A percentile compares a stretch with the other conserved stretches of the same genome.
phyloP scores from a whole-genome alignment of 2,888 invertebrate genomes.

The Heliconius charithonia region DNA sequence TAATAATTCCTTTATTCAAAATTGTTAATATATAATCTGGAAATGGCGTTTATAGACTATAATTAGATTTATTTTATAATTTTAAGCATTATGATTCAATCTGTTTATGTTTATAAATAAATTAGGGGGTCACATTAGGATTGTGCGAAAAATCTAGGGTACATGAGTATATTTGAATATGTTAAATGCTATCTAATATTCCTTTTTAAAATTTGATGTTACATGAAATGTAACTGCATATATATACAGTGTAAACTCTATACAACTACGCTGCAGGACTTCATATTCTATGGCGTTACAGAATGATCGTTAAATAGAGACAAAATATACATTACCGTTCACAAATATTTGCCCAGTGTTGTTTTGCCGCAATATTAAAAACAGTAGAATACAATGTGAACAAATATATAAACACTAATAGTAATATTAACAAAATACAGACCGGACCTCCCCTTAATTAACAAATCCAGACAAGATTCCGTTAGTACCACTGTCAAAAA shows the following conservation, averaged over 20 bases:
- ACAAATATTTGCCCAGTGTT: no score
- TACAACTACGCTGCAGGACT: neutral
- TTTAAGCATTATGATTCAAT: neutral
- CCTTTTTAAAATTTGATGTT: neutral
- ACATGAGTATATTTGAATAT: constrained; percentile 12
- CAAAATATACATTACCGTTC: no score
- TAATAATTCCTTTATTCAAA: neutral
- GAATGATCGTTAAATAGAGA: neutral
- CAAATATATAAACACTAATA: no score
- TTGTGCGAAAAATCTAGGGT: constrained; percentile 8
- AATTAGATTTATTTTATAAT: neutral
- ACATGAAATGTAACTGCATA: neutral
- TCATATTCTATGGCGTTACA: neutral
- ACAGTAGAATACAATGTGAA: no score
- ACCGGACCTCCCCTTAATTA: no score
- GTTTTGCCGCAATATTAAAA: no score
- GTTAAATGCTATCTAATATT: neutral
- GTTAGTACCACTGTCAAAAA: no score
- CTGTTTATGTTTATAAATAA: neutral
- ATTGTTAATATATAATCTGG: constrained; percentile 2
- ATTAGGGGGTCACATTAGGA: neutral
- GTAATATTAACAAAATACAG: no score
- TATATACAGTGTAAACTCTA: constrained; percentile 5
- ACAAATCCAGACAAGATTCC: no score
- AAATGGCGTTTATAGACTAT: neutral